Conservation (phyloP, 1,140 invertebrate species). For the Marisa cornuarietis region DNA sequence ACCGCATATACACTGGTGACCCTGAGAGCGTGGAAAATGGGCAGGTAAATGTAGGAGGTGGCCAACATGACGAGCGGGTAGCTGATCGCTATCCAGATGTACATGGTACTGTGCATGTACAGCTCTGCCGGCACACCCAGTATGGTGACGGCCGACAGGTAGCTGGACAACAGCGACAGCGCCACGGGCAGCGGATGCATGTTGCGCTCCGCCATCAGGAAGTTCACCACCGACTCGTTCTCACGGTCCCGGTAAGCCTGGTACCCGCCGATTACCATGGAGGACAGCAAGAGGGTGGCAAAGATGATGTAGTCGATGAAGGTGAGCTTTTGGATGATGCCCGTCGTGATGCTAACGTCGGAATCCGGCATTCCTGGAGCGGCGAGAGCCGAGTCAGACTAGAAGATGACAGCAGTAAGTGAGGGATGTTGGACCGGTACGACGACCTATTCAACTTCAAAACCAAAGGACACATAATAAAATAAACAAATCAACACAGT, state of each 20-base stretch:
- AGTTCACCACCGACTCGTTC: constrained; percentile 85
- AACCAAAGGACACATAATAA: no score
- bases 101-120: constrained; percentile 48
- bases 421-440: no score
- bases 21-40: constrained; percentile 54
- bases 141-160: constrained; percentile 91
- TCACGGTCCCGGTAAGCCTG: constrained; percentile 61
- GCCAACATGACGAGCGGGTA: constrained; percentile 74
- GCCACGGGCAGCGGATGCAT: constrained; percentile 70
- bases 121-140: constrained; percentile 71
- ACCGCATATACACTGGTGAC: constrained; percentile 68
- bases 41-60: constrained; percentile 48
- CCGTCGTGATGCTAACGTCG: constrained; percentile 24
- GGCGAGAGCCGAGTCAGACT: no score
- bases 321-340: constrained; percentile 35
- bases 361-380: no score
- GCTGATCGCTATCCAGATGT: constrained; percentile 35
- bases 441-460: no score
- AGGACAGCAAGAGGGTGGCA: constrained; percentile 52
- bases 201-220: constrained; percentile 80
- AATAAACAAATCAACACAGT: no score
- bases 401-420: no score
- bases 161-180: constrained; percentile 71
- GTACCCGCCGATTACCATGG: constrained; percentile 55
- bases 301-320: constrained; percentile 62